These are phyloP conservation scores for Rapana venosa DNA, from an alignment of 2,888 invertebrate genomes.

Conservation along the genomic window DNA sequence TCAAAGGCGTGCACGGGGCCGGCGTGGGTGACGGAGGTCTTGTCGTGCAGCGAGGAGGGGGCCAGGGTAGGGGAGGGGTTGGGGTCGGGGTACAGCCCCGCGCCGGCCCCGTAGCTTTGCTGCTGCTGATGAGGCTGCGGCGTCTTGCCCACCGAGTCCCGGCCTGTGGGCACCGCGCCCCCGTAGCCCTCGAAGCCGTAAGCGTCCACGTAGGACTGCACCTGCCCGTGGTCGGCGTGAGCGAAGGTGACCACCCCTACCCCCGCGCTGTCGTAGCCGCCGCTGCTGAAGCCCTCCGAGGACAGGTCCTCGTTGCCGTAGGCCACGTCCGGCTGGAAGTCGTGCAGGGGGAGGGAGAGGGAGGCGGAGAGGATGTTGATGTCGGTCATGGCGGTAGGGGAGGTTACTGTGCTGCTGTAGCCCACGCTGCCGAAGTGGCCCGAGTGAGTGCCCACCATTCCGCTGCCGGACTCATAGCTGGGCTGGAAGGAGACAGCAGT, in stretches of 20 bases:
- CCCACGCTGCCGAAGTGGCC: constrained; percentile 51
- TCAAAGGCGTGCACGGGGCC: constrained; percentile 55
- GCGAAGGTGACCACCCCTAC: constrained; percentile 54
- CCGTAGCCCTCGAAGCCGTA: constrained; percentile 65
- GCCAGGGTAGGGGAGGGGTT: constrained; percentile 42
- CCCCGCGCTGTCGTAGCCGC: constrained; percentile 57
- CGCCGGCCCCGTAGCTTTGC: constrained; percentile 28
- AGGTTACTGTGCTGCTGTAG: constrained; percentile 55
- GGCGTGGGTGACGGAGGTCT: constrained; percentile 50
- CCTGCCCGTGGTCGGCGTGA: constrained; percentile 52
- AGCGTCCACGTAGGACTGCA: constrained; percentile 61
- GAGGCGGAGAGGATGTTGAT: constrained; percentile 87
- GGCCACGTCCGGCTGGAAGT: constrained; percentile 59
- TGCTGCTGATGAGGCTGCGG: constrained; percentile 46
- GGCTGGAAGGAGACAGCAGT: constrained; percentile 49
- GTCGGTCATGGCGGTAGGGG: constrained; percentile 60
- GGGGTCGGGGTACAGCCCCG: constrained; percentile 57
- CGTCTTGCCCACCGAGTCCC: constrained; percentile 43
- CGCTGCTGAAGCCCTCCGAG: constrained; percentile 57
- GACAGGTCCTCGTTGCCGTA: constrained; percentile 60
- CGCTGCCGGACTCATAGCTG: constrained; percentile 55
- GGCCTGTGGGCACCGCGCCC: constrained; percentile 16
- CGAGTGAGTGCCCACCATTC: constrained; percentile 51
- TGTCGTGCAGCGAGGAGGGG: constrained; percentile 45
- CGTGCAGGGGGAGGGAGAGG: constrained; percentile 81